A percentile compares a stretch with the other conserved stretches of the same genome.
Evolutionary conservation across 1,140 invertebrate genomes (phyloP).

Genomic region (Belonocnema kinseyi): DNA sequence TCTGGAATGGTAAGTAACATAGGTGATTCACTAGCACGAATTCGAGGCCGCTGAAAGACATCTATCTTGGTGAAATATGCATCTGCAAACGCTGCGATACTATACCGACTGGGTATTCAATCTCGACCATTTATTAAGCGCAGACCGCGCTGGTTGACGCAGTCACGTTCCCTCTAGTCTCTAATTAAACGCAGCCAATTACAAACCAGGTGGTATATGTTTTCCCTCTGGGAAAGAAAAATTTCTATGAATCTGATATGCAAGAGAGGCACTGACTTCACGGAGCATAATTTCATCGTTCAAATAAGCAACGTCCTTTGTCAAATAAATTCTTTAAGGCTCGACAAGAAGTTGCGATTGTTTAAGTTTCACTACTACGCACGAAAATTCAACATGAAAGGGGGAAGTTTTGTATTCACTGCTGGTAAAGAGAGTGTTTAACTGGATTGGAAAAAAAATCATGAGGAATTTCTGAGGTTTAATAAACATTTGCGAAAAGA

Average conservation of each 20-base stretch:
- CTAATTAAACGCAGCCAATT: slow-evolving; percentile 26
- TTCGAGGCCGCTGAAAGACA: slow-evolving; percentile 12
- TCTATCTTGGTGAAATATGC: slow-evolving; percentile 25
- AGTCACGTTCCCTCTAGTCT: slow-evolving; percentile 16
- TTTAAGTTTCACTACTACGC: not conserved
- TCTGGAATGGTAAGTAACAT: slow-evolving; percentile 13
- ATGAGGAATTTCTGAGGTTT: not conserved
- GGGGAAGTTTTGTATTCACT: not conserved
- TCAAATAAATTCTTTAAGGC: not conserved
- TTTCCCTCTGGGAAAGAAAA: not conserved
- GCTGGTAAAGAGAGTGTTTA: not conserved
- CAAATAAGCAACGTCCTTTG: not conserved
- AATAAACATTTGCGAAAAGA: not conserved
- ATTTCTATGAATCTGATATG: slow-evolving; percentile 6
- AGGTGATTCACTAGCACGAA: slow-evolving; percentile 22
- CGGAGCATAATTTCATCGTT: slow-evolving; percentile 19
- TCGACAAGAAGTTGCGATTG: slow-evolving; percentile 6
- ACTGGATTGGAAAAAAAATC: not conserved
- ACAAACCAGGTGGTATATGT: not conserved
- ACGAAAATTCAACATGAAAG: not conserved
- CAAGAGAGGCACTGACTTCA: slow-evolving; percentile 1
- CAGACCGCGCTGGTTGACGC: not conserved
- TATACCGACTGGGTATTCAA: slow-evolving; percentile 21
- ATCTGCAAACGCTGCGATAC: slow-evolving; percentile 30
- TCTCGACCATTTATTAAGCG: slow-evolving; percentile 22